Percentiles rank a stretch among this genome's conserved stretches.
Evolutionary conservation across 2,888 invertebrate genomes (phyloP).

Genomic region (Scaeva pyrastri): DNA sequence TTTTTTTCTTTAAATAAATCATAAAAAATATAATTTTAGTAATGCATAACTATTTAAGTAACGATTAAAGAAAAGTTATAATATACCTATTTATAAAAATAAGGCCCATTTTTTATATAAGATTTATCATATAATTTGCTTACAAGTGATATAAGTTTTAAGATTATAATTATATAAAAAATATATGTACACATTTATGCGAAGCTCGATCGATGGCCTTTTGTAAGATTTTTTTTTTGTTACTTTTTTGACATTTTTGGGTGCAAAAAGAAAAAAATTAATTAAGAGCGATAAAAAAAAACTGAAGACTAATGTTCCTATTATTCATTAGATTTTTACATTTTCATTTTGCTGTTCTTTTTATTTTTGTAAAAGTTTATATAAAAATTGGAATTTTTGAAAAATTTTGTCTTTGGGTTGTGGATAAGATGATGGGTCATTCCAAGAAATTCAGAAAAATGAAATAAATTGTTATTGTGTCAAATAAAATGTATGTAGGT

Average conservation of each 20-base stretch:
- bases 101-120: conserved; percentile 40
- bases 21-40: conserved; percentile 14
- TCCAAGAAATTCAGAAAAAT: conserved; percentile 39
- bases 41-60: conserved; percentile 14
- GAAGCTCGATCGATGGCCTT: conserved; percentile 64
- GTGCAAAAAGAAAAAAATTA: conserved; percentile 50
- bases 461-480: conserved; percentile 3
- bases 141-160: conserved; percentile 75
- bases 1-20: conserved; percentile 14
- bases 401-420: conserved; percentile 32
- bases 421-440: conserved; percentile 19
- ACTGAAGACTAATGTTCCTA: conserved; percentile 71
- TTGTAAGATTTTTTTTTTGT: conserved; percentile 64
- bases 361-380: not conserved
- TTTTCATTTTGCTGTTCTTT: conserved; percentile 20
- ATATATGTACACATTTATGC: not conserved
- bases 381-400: not conserved
- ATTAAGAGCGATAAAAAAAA: conserved; percentile 17
- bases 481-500: not conserved
- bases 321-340: conserved; percentile 52
- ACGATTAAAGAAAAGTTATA: conserved; percentile 25
- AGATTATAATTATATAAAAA: conserved; percentile 44
- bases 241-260: conserved; percentile 10
- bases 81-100: conserved; percentile 3
- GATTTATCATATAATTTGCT: conserved; percentile 62